Evolutionary conservation across 1,140 invertebrate genomes (phyloP), one percentile per base, ranked within the genome.

Genomic region (Steinernema khuongi): DNA sequence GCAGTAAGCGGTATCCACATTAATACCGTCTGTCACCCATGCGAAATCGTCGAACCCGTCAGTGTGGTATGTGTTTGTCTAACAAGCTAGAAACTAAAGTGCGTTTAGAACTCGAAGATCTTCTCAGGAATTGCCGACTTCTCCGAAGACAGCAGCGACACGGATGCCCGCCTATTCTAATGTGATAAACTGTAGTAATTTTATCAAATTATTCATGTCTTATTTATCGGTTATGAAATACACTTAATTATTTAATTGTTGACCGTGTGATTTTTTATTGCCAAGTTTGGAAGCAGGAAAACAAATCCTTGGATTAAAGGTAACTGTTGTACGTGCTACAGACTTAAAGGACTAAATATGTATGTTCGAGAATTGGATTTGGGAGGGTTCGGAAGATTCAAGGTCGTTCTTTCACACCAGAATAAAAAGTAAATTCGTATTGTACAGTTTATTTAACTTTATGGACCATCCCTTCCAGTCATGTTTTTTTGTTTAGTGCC

Each of bases 21-120:
- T 67, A 68, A 83, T 36, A 75, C 66, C 2, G 67, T 70, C 1
- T 71, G 71, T 1, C 77, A 74, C 14, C 41, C 78, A 18, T 71
- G 66, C n/a, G 68, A 69, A 32, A 30, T 69, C 68, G 26, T 69
- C 28, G 31, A 69, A 22, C 68, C 68, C 28, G 68, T 50, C 26
- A 69, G 68, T 50, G 31, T 69, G 68, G 68, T 69, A 29, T 22
- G 68, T 18, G 4, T 4, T 69, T 22, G 31, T 18, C 30, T 4
- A 30, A 14, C 31, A 32, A 69, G 7, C n/a, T 29, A 33, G 18
- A 29, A 11, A 7, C n/a, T n/a, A 7, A 11, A 29, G 66, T 67
- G n/a, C n/a, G n/a, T 69, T 69, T 28, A 69, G 68, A 69, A 69
- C 26, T 69, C 68, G 26, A 32, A 22, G 7, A 29, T 19, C 7